Evolutionary conservation across 2,113 vertebrate species (phyloP).

Genomic region (Apaloderma vittatum): DNA sequence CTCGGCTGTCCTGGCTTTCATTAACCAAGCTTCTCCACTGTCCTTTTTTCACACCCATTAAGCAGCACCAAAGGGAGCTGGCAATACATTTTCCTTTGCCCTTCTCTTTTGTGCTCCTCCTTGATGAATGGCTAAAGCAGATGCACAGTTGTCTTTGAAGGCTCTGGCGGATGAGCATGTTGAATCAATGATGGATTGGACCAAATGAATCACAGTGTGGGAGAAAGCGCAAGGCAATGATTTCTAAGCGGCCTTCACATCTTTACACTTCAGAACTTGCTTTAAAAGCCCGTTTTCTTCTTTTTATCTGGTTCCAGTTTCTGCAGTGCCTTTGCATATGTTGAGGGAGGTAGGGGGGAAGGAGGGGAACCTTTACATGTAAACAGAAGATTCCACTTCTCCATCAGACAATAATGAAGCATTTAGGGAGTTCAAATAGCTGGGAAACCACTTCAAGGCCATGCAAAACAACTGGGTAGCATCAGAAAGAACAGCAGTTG

Average conservation of each 20-base stretch:
- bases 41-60: slow-evolving; percentile 86
- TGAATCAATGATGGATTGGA: slow-evolving; percentile 87
- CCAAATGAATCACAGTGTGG: slow-evolving; percentile 82
- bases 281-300: slow-evolving; percentile 76
- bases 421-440: slow-evolving; percentile 78
- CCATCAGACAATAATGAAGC: slow-evolving; percentile 73
- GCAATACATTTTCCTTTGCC: slow-evolving; percentile 84
- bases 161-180: slow-evolving; percentile 89
- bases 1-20: slow-evolving; percentile 81
- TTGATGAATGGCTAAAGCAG: slow-evolving; percentile 93
- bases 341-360: slow-evolving; percentile 74
- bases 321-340: slow-evolving; percentile 80
- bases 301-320: slow-evolving; percentile 86
- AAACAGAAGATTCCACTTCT: slow-evolving; percentile 82
- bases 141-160: slow-evolving; percentile 94
- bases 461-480: slow-evolving; percentile 78
- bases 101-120: slow-evolving; percentile 87
- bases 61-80: slow-evolving; percentile 78
- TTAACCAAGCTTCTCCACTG: slow-evolving; percentile 85
- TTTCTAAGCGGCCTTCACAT: slow-evolving; percentile 73
- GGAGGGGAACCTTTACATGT: slow-evolving; percentile 76
- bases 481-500: slow-evolving; percentile 78
- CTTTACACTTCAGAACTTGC: slow-evolving; percentile 74
- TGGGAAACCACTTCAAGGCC: slow-evolving; percentile 86
- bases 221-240: slow-evolving; percentile 70